phyloP scores from a whole-genome alignment of 1,140 invertebrate species.

The Micrasema minimum region DNA sequence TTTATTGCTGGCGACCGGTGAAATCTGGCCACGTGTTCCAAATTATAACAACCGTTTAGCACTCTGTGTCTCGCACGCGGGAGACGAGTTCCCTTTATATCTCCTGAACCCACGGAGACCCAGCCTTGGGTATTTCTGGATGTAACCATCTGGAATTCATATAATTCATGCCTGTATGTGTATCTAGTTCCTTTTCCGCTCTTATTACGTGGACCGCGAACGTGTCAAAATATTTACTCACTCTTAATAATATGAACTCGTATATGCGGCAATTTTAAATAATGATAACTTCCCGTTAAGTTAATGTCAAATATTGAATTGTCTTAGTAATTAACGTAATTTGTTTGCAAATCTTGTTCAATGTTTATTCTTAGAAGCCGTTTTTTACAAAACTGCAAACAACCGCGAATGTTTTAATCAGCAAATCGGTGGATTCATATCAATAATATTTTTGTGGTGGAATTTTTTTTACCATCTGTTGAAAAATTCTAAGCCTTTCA shows the following conservation, averaged over 20 bases:
- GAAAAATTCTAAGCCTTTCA: not conserved
- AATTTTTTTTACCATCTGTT: slow-evolving; percentile 3
- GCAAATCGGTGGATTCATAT: too few relatives aligned
- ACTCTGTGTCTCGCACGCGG: slow-evolving; percentile 7
- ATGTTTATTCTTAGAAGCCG: too few relatives aligned
- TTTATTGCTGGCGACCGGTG: not conserved
- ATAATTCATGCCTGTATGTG: too few relatives aligned
- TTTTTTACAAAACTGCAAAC: not conserved
- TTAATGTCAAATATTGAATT: too few relatives aligned
- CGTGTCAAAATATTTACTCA: too few relatives aligned
- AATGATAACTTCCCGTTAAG: too few relatives aligned
- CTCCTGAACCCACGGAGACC: slow-evolving; percentile 6
- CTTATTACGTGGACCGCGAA: too few relatives aligned
- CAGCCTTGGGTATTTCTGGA: slow-evolving; percentile 14
- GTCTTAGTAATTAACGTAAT: too few relatives aligned
- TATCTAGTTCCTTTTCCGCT: slow-evolving; percentile 15
- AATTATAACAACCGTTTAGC: slow-evolving; percentile 12
- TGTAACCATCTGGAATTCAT: slow-evolving; percentile 15
- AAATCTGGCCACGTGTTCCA: slow-evolving; percentile 26
- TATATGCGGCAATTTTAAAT: too few relatives aligned
- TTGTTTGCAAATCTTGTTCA: too few relatives aligned
- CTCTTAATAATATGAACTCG: too few relatives aligned
- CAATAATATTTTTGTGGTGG: too few relatives aligned
- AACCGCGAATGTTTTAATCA: slow-evolving; percentile 1
- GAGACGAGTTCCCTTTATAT: slow-evolving; percentile 13